Percentiles rank a stretch among this genome's conserved stretches.
Evolutionary conservation across 2,888 invertebrate genomes (phyloP).

Genomic region (Tanypteryx hageni): DNA sequence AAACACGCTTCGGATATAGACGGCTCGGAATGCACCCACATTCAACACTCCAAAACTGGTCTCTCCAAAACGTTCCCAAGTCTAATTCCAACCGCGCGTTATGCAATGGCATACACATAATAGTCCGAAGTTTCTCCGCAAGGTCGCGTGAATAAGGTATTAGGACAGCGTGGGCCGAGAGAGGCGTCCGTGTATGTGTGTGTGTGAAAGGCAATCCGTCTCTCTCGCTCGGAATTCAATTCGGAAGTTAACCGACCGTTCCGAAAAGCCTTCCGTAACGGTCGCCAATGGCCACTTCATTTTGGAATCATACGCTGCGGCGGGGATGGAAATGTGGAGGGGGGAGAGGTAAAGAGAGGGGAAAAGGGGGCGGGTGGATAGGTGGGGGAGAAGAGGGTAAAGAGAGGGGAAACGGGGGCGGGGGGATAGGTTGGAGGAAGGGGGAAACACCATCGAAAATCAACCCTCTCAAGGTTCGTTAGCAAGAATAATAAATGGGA

Average conservation of each 20-base stretch:
- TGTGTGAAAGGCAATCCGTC: neutral
- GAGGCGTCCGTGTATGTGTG: neutral
- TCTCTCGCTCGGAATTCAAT: neutral
- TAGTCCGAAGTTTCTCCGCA: neutral
- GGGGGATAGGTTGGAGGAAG: too few species aligned
- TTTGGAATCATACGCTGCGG: neutral
- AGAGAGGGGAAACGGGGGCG: too few species aligned
- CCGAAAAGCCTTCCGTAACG: neutral
- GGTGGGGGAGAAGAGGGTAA: too few species aligned
- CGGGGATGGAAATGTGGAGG: too few species aligned
- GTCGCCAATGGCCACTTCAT: constrained; percentile 18
- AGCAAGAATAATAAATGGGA: constrained; percentile 3
- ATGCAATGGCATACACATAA: neutral
- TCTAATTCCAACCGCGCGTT: too few species aligned
- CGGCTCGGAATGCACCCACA: too few species aligned
- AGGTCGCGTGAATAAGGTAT: constrained; percentile 10
- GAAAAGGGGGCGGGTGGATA: too few species aligned
- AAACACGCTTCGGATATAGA: too few species aligned
- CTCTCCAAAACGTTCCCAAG: too few species aligned
- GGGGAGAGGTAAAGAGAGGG: too few species aligned
- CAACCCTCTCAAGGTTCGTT: constrained; percentile 24
- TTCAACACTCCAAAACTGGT: too few species aligned
- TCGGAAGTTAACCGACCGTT: neutral
- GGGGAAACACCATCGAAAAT: neutral
- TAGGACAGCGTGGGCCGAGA: neutral